These are phyloP conservation scores for Cirrhinus molitorella DNA, from an alignment of 2,797 vertebrate species.

Conservation along the genomic window DNA sequence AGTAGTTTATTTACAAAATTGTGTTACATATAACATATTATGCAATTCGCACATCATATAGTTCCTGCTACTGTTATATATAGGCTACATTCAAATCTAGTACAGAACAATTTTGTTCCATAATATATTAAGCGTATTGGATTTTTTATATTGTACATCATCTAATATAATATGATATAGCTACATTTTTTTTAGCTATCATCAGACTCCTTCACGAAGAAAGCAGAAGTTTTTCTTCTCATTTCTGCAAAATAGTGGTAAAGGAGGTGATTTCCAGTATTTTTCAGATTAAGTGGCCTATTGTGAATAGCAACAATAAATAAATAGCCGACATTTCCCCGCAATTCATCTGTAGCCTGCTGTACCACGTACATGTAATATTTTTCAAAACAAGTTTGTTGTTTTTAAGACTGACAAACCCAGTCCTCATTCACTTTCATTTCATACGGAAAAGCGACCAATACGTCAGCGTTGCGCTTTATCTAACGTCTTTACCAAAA, in stretches of 20 bases:
- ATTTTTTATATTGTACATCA: not conserved
- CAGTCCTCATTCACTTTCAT: not conserved
- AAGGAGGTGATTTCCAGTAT: not conserved
- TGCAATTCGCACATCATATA: not conserved
- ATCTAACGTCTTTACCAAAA: not conserved
- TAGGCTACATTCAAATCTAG: not conserved
- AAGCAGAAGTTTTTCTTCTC: conserved; percentile 2
- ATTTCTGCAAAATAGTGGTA: not conserved
- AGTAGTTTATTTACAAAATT: not conserved
- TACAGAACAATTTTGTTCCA: not conserved
- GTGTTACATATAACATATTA: not conserved
- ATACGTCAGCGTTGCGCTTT: not conserved
- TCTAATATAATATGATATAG: not conserved
- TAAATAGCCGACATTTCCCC: not conserved
- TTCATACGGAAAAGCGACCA: not conserved
- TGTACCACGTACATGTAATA: no score
- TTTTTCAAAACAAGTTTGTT: not conserved
- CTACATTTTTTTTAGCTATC: not conserved
- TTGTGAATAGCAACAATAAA: not conserved
- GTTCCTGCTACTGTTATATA: not conserved
- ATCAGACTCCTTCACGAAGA: not conserved
- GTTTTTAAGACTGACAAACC: not conserved
- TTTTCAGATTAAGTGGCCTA: not conserved
- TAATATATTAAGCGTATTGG: not conserved
- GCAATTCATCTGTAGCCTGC: no score